Evolutionary conservation across 2,113 vertebrate genomes (phyloP).

Genomic region (Etia nguti): DNA sequence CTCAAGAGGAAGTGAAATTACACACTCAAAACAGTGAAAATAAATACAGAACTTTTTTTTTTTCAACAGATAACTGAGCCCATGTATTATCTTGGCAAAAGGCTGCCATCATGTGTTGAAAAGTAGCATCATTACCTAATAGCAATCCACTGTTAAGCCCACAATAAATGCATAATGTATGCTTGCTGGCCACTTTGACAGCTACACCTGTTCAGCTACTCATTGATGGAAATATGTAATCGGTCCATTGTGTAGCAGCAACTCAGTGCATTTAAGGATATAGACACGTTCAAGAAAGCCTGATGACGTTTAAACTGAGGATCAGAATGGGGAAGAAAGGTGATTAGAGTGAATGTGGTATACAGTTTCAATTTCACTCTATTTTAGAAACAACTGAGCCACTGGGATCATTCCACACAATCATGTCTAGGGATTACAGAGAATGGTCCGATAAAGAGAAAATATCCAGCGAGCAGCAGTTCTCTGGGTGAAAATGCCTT

Average conservation of each 20-base stretch:
- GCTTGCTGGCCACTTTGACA: neutral
- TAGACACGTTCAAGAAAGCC: neutral
- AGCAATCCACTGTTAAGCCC: neutral
- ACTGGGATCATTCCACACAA: neutral
- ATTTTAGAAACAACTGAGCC: neutral
- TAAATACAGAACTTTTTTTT: neutral
- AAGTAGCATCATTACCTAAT: neutral
- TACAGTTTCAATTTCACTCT: neutral
- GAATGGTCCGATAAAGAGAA: neutral
- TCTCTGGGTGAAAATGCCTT: too few species aligned
- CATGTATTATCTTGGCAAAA: neutral
- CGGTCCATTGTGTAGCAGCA: too few species aligned
- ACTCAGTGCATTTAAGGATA: neutral
- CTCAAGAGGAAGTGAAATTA: neutral
- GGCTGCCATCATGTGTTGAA: slow-evolving; percentile 15
- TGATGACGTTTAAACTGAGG: neutral
- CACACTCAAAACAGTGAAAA: neutral
- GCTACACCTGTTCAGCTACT: neutral
- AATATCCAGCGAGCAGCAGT: too few species aligned
- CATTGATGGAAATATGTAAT: neutral
- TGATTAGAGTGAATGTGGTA: neutral
- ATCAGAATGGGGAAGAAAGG: neutral
- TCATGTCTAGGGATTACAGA: neutral
- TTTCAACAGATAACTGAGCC: neutral
- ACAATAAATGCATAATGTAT: neutral